Base-by-base conservation (phyloP, 2,888 invertebrate genomes). In the Priocnemis perturbator region DNA sequence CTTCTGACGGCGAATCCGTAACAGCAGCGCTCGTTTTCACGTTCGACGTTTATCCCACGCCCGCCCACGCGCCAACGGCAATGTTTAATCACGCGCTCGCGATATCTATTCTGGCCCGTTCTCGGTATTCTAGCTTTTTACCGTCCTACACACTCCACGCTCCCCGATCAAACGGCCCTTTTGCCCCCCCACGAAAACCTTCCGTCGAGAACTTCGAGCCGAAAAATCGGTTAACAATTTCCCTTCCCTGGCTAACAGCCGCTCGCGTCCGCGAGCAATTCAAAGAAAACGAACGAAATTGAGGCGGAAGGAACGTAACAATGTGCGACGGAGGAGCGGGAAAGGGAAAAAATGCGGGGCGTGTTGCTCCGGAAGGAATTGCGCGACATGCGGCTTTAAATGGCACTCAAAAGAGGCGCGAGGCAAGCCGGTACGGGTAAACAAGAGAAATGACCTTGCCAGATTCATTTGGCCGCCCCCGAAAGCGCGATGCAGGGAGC, bases 361-460 rank as follows among this genome's bases (percentile, higher is more conserved):
- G 50, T 19, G 17, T 50, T 17, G 50, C 50, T 14, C 17, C 50
- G 50, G 50, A 17, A 50, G 17, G 50, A 50, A 50, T 50, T 50
- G n/a, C 17, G 50, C 50, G 50, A 50, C n/a, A 17, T 50, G 50
- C 19, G 19, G 19, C 50, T 19, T 50, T 50, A 50, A 50, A 50
- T 50, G 19, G 19, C n/a, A 50, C 50, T 50, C n/a, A 17, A 19
- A 50, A 19, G 50, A 19, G n/a, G 19, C 50, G 50, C 50, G 50
- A 19, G 50, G 19, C 50, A 19, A 19, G 50, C 50, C 17, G 50
- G 50, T 50, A 19, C 50, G 50, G 72, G 75, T 71, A 78, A 73
- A 77, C 69, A 74, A 75, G 67, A 67, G 68, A 59, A 69, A 74
- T 61, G 73, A 73, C 73, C 73, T 78, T 75, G 73, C 55, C 68